Evolutionary conservation across 2,797 vertebrate species (phyloP), one percentile per base, ranked within the genome.

Genomic region (Loriculus beryllinus): DNA sequence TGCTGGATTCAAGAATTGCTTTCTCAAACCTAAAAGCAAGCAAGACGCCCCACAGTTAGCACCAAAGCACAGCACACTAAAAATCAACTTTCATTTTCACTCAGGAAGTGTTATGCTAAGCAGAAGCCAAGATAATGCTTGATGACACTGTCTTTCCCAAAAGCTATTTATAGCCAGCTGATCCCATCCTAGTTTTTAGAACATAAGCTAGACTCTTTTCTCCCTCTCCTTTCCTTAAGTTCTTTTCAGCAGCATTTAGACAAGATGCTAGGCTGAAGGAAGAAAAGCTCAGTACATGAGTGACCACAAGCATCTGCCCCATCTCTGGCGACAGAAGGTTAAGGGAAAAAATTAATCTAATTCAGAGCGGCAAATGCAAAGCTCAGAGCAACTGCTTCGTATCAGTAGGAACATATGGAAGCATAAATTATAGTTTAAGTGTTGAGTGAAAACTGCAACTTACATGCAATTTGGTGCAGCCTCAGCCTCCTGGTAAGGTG

Each of bases 21-120:
- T 95, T 98, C 92, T 98, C 98, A 96, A 98, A 98, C 64, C 98
- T 98, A 86, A 67, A 87, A 82, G 51, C 39, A 65, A 87, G 70
- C 0, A 6, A 93, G 63, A 90, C 2, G 25, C 9, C 48, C n/a
- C 51, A 7, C 25, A 39, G 33, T 94, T 17, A 94, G 52, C 22
- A n/a, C 25, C 8, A 1, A 47, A 43, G 39, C 21, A 18, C 1
- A 48, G 20, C 2, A 39, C 12, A 2, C 12, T 22, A 31, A 8
- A 69, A 35, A 22, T 22, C 63, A 49, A 12, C 59, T 52, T 31
- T 14, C 18, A 15, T 10, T 23, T 39, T 8, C 22, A 64, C 16
- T 22, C 60, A 12, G 2, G 10, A 11, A 43, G 39, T 1, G 13
- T 26, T 26, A 35, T 1, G 18, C 51, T 8, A 31, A 67, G 60